phyloP scores from a whole-genome alignment of 1,140 invertebrate genomes.

The Orius laevigatus region DNA sequence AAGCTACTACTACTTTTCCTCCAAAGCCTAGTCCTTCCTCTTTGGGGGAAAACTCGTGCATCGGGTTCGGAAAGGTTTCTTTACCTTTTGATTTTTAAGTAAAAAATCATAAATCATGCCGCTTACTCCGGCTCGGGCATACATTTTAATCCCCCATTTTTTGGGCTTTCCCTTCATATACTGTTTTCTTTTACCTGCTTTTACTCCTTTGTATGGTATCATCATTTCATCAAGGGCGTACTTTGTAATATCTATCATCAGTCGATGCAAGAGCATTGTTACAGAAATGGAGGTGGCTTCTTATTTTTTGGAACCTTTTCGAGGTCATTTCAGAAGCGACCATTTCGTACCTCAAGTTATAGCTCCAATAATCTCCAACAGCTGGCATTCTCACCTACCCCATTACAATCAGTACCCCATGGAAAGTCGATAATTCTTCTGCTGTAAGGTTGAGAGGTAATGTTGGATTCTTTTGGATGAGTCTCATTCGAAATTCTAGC shows the following conservation, averaged over 20 bases:
- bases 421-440: no score
- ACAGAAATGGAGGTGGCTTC: no score
- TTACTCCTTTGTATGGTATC: background rate
- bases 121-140: background rate
- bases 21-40: background rate
- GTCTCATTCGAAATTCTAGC: no score
- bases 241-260: background rate
- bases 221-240: slow-evolving; percentile 1
- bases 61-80: background rate
- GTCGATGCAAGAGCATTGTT: background rate
- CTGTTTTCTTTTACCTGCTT: background rate
- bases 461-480: no score
- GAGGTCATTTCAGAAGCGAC: no score
- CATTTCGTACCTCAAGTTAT: no score
- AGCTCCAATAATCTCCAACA: no score
- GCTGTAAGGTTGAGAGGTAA: no score
- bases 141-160: background rate
- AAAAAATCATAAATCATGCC: background rate
- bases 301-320: no score
- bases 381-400: no score
- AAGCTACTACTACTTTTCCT: background rate
- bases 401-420: no score
- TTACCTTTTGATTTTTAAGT: background rate
- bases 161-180: background rate
- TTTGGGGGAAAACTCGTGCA: background rate